phyloP scores from a whole-genome alignment of 2,113 vertebrate species.

The Dendrocopos noguchii region DNA sequence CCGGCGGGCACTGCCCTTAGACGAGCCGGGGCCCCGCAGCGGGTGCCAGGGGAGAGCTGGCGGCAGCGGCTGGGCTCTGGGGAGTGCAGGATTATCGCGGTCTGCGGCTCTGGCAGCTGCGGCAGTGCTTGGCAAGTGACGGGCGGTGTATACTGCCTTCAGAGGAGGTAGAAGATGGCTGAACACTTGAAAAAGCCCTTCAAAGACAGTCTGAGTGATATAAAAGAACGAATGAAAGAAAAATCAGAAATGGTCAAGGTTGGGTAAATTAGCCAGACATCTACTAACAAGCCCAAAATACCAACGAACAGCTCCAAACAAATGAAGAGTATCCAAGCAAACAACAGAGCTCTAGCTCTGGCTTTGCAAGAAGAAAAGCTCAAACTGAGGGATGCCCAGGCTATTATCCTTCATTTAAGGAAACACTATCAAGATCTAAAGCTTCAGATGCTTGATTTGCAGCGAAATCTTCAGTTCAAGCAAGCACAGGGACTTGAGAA shows the following conservation, averaged over 20 bases:
- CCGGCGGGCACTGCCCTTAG: too few species aligned
- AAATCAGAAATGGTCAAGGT: conserved; percentile 76
- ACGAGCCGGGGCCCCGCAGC: too few species aligned
- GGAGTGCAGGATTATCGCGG: too few species aligned
- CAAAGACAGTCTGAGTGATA: conserved; percentile 86
- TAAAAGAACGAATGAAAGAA: conserved; percentile 95
- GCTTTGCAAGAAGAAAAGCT: conserved; percentile 89
- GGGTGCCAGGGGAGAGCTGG: too few species aligned
- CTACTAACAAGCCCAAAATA: conserved; percentile 69
- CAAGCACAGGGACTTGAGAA: conserved; percentile 51
- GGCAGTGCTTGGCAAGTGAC: too few species aligned
- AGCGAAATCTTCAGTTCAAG: conserved; percentile 69
- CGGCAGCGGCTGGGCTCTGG: too few species aligned
- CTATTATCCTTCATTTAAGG: conserved; percentile 83
- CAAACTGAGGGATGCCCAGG: conserved; percentile 84
- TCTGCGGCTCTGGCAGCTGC: too few species aligned
- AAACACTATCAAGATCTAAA: conserved; percentile 84
- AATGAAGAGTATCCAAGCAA: conserved; percentile 84
- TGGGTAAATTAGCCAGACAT: conserved; percentile 70
- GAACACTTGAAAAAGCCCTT: conserved; percentile 86
- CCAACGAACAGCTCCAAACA: conserved; percentile 68
- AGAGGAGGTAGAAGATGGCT: conserved; percentile 77
- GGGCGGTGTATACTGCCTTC: too few species aligned
- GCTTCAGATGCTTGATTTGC: conserved; percentile 80
- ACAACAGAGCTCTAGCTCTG: conserved; percentile 87